Conservation (phyloP, 2,113 vertebrate genomes). For the Conger conger region DNA sequence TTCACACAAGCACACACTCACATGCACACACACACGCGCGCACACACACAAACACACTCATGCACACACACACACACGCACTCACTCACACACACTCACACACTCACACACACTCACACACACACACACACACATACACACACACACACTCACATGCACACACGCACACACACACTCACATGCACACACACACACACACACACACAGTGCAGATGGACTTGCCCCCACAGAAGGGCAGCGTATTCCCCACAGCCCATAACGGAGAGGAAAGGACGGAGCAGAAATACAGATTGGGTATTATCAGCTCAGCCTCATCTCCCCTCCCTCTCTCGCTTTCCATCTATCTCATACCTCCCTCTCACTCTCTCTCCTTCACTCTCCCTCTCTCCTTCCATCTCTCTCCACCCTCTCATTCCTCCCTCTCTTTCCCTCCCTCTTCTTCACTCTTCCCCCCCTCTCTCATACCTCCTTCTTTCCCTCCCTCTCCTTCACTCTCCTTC, state of each 20-base stretch:
- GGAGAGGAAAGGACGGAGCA: neutral
- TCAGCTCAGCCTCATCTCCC: neutral
- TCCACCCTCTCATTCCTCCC: neutral
- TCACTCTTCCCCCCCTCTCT: neutral
- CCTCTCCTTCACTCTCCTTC: neutral
- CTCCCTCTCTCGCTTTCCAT: neutral
- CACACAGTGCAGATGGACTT: neutral
- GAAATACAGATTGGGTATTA: neutral
- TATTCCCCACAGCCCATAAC: neutral
- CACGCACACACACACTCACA: neutral
- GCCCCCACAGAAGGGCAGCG: neutral
- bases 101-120: neutral
- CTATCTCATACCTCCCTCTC: slow-evolving; percentile 1
- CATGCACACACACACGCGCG: neutral
- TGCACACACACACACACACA: neutral
- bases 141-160: no score
- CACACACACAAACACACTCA: neutral
- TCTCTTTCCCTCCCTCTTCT: slow-evolving; percentile 1
- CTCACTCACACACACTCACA: no score
- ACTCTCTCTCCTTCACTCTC: slow-evolving; percentile 20
- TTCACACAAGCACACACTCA: slow-evolving; percentile 10
- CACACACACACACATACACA: neutral
- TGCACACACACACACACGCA: neutral
- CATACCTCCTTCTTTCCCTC: no score
- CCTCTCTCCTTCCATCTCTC: neutral